These are phyloP conservation scores for Lydus trimaculatus DNA, from an alignment of 2,888 invertebrate genomes.

Conservation along the genomic window DNA sequence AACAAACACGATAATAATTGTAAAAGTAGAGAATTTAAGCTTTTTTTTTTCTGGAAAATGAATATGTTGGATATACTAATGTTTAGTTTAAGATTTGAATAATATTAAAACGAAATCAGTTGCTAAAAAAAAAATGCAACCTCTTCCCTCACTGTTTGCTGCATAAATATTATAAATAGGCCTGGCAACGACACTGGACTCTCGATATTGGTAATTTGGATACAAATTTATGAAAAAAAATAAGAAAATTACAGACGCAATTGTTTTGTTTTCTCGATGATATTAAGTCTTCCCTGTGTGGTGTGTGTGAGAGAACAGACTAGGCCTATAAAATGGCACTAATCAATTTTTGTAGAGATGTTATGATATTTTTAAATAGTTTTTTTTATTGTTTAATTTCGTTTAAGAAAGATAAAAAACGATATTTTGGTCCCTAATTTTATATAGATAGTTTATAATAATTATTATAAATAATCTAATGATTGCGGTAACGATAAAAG, in stretches of 20 bases:
- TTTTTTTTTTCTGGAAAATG: slow-evolving; percentile 23
- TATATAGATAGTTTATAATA: slow-evolving; percentile 39
- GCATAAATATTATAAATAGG: slow-evolving; percentile 58
- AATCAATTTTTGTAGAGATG: slow-evolving; percentile 54
- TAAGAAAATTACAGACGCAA: slow-evolving; percentile 30
- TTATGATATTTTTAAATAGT: slow-evolving; percentile 52
- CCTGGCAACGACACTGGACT: slow-evolving; percentile 62
- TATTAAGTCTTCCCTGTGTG: slow-evolving; percentile 56
- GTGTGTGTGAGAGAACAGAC: slow-evolving; percentile 40
- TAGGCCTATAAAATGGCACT: slow-evolving; percentile 57
- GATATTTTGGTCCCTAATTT: slow-evolving; percentile 13
- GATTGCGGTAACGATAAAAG: slow-evolving; percentile 12
- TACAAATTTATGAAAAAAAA: slow-evolving; percentile 44
- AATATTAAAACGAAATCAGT: slow-evolving; percentile 37
- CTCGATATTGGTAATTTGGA: slow-evolving; percentile 55
- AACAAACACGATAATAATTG: slow-evolving; percentile 11
- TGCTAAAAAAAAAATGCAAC: slow-evolving; percentile 41
- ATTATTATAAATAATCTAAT: slow-evolving; percentile 34
- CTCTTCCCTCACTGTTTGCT: slow-evolving; percentile 63
- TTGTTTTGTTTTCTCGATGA: slow-evolving; percentile 39
- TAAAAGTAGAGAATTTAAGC: slow-evolving; percentile 23
- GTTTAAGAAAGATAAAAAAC: neutral
- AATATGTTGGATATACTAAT: slow-evolving; percentile 45
- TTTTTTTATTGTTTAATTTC: slow-evolving; percentile 21
- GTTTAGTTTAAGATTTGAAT: slow-evolving; percentile 32